Percentiles rank a stretch among this genome's conserved stretches.
These are phyloP conservation scores for Calidris pygmaea DNA, from an alignment of 2,113 vertebrate species.

Conservation along the genomic window DNA sequence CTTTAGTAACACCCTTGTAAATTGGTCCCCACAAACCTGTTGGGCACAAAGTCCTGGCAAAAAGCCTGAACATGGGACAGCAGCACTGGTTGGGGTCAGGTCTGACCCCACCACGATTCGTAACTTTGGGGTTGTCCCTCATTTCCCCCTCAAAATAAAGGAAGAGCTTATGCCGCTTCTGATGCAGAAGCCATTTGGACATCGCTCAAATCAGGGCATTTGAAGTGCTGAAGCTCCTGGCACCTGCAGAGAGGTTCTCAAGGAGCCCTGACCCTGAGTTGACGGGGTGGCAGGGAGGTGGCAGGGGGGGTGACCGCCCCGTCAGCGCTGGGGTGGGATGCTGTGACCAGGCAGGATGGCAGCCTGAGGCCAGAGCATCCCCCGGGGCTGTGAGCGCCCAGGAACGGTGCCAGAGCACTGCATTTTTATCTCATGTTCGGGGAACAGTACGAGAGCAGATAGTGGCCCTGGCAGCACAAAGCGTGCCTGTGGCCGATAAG, in stretches of 20 bases:
- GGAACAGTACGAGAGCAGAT: rapidly evolving
- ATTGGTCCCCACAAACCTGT: background rate
- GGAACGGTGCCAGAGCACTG: background rate
- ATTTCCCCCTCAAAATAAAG: background rate
- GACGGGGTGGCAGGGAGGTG: rapidly evolving
- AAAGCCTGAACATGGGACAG: background rate
- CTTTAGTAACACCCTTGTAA: background rate
- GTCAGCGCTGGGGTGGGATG: rapidly evolving
- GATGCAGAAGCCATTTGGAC: background rate
- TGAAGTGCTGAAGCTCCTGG: background rate
- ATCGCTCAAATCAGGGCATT: rapidly evolving
- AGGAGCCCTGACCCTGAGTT: background rate
- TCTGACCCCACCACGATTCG: rapidly evolving
- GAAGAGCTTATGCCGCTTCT: background rate
- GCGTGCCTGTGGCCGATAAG: rapidly evolving
- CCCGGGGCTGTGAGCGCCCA: rapidly evolving
- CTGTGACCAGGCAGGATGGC: background rate
- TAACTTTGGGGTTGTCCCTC: background rate
- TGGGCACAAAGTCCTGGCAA: background rate
- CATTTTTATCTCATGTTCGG: background rate
- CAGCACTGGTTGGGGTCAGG: background rate
- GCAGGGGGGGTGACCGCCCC: background rate
- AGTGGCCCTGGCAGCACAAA: background rate
- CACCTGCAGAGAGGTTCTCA: no score
- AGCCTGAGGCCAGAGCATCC: background rate